Percentiles rank a stretch among this genome's conserved stretches.
phyloP scores from a whole-genome alignment of 2,888 invertebrate genomes.

The Platypus cylindrus region DNA sequence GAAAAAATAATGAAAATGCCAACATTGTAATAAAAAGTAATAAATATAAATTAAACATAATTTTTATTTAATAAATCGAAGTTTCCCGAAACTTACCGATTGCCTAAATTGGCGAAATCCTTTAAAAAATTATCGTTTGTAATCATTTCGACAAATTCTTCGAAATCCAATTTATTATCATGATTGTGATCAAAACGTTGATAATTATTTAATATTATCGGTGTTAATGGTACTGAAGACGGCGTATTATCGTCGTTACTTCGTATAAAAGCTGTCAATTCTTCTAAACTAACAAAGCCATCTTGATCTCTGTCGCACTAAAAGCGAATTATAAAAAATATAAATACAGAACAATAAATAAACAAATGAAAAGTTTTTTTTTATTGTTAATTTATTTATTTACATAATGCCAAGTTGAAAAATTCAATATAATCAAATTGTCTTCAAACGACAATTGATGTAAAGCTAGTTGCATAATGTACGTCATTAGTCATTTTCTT shows the following conservation, averaged over 20 bases:
- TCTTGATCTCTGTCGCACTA: constrained; percentile 62
- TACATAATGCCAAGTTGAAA: too few relatives aligned
- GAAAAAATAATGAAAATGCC: neutral
- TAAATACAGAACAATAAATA: neutral
- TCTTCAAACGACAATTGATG: too few relatives aligned
- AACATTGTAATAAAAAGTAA: neutral
- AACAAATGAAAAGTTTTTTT: neutral
- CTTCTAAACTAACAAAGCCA: constrained; percentile 54
- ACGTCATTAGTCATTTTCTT: too few relatives aligned
- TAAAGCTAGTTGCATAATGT: too few relatives aligned
- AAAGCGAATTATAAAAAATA: neutral
- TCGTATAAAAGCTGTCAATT: constrained; percentile 49
- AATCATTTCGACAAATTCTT: constrained; percentile 60
- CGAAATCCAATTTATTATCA: constrained; percentile 54
- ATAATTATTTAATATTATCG: constrained; percentile 47
- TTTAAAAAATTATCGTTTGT: constrained; percentile 43
- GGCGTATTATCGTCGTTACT: constrained; percentile 45
- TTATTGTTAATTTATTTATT: neutral
- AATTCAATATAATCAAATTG: too few relatives aligned
- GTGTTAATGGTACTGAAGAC: constrained; percentile 42
- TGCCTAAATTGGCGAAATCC: constrained; percentile 14
- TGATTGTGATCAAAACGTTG: constrained; percentile 49
- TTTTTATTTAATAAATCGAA: neutral
- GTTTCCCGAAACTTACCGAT: constrained; percentile 30
- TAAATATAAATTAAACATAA: too few relatives aligned